Evolutionary conservation across 2,888 invertebrate species (phyloP).

Genomic region (Netelia melanura): DNA sequence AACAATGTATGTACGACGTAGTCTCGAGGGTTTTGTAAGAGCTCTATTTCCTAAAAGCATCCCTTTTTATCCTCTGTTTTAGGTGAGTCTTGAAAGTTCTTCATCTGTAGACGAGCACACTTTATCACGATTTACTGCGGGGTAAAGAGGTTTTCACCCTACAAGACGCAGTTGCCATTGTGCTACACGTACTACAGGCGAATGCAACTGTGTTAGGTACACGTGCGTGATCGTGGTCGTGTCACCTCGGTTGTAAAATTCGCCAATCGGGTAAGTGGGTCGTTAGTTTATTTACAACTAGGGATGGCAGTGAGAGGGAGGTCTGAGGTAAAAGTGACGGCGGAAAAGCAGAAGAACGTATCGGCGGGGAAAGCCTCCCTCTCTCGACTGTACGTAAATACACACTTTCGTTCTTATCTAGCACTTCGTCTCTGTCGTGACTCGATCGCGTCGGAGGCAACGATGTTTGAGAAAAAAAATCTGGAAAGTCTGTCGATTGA

Average conservation of each 20-base stretch:
- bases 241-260: conserved; percentile 21
- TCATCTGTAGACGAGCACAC: conserved; percentile 28
- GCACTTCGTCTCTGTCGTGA: conserved; percentile 50
- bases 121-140: conserved; percentile 50
- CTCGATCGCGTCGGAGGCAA: conserved; percentile 32
- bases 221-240: not conserved
- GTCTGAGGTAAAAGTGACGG: conserved; percentile 4
- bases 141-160: conserved; percentile 20
- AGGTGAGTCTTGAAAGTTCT: conserved; percentile 49
- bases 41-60: conserved; percentile 31
- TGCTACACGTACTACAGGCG: not conserved
- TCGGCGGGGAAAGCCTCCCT: conserved; percentile 10
- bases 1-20: too few relatives aligned
- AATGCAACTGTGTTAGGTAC: not conserved
- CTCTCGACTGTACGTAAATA: conserved; percentile 2
- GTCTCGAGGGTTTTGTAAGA: conserved; percentile 32
- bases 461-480: conserved; percentile 29
- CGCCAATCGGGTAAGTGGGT: conserved; percentile 56
- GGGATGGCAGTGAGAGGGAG: not conserved
- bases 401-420: conserved; percentile 31
- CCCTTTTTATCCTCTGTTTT: conserved; percentile 48
- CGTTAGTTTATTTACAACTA: conserved; percentile 56
- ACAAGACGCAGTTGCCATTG: conserved; percentile 3
- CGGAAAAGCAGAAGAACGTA: not conserved
- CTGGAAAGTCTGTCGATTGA: not conserved